These are phyloP conservation scores for Pseudomyrmex pallidus DNA, from an alignment of 1,140 invertebrate species.

Conservation along the genomic window DNA sequence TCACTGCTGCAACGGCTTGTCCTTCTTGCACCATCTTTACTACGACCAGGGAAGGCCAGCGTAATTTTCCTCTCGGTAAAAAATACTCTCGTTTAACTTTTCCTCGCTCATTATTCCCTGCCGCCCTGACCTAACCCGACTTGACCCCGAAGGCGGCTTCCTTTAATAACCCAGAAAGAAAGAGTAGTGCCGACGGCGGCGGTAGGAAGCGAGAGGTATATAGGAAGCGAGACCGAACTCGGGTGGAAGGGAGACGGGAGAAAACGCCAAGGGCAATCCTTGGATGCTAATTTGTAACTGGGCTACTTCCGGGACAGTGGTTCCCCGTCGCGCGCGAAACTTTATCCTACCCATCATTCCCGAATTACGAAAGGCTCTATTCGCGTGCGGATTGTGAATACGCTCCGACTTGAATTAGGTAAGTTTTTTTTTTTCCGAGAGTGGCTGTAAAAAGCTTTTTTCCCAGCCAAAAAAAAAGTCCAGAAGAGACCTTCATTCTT, in stretches of 20 bases:
- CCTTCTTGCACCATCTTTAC: constrained; percentile 64
- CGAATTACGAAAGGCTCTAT: constrained; percentile 59
- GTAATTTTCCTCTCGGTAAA: constrained; percentile 83
- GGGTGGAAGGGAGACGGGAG: constrained; percentile 68
- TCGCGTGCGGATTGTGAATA: constrained; percentile 1
- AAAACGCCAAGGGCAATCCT: constrained; percentile 83
- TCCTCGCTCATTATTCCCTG: constrained; percentile 83
- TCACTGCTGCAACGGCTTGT: constrained; percentile 44
- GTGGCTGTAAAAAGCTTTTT: background rate
- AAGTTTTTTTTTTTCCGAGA: constrained; percentile 40
- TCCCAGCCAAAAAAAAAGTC: no score
- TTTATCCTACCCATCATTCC: constrained; percentile 63
- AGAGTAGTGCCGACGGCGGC: constrained; percentile 57
- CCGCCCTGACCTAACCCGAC: constrained; percentile 83
- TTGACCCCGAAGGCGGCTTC: constrained; percentile 82
- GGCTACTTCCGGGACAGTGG: constrained; percentile 83
- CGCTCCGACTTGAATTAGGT: constrained; percentile 16
- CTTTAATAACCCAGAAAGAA: constrained; percentile 82
- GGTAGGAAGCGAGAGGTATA: constrained; percentile 52
- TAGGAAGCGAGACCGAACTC: constrained; percentile 51
- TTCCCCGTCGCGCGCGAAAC: constrained; percentile 75
- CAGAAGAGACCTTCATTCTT: constrained; percentile 25
- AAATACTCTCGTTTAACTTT: constrained; percentile 85
- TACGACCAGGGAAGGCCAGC: constrained; percentile 70
- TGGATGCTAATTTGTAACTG: constrained; percentile 84